Conservation (phyloP, 2,113 vertebrate genomes). For the Eptatretus burgeri region DNA sequence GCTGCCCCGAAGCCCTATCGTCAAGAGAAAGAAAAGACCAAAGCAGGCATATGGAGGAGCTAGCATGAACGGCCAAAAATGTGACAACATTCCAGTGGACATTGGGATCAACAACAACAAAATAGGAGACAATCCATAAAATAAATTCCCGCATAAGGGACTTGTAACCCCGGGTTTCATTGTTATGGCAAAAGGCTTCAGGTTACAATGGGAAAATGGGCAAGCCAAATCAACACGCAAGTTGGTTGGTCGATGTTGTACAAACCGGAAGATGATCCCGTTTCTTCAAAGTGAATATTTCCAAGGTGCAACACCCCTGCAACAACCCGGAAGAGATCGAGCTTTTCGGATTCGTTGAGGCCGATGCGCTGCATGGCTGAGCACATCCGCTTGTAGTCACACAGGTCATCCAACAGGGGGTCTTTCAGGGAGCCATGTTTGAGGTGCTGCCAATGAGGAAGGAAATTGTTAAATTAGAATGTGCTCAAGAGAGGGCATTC, state of each 20-base stretch:
- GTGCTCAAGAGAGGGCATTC: too few relatives aligned
- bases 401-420: slow-evolving; percentile 64
- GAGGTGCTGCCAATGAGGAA: slow-evolving; percentile 25
- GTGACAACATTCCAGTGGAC: too few relatives aligned
- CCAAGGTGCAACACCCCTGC: slow-evolving; percentile 84
- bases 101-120: too few relatives aligned
- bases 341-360: slow-evolving; percentile 57
- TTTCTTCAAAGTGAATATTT: slow-evolving; percentile 92
- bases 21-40: too few relatives aligned
- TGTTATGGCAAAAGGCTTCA: slow-evolving; percentile 10
- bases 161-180: slow-evolving; percentile 10
- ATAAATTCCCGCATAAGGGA: too few relatives aligned
- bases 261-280: slow-evolving; percentile 64
- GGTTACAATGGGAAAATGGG: neutral
- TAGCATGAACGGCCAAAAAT: too few relatives aligned
- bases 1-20: too few relatives aligned
- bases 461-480: neutral
- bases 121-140: too few relatives aligned
- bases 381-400: slow-evolving; percentile 68
- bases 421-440: slow-evolving; percentile 68
- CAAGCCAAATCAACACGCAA: too few relatives aligned
- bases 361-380: slow-evolving; percentile 94
- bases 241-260: too few relatives aligned
- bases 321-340: slow-evolving; percentile 76
- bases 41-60: too few relatives aligned